Percentiles rank a stretch among this genome's conserved stretches.
Evolutionary conservation across 2,797 vertebrate species (phyloP).

Genomic region (Enteromius treurensis): DNA sequence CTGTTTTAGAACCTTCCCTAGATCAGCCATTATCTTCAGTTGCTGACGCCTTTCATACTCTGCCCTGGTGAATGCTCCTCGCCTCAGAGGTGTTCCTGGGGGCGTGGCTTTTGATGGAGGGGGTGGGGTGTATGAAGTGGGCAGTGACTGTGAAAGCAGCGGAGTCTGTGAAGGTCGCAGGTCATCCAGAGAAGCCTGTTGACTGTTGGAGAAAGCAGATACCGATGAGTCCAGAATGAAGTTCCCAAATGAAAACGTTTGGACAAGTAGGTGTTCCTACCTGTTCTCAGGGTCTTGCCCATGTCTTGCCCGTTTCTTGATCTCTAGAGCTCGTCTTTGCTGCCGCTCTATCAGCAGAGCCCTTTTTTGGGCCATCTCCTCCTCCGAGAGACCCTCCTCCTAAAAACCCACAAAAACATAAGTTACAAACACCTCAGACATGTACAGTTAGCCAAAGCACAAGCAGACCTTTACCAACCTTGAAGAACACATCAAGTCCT

Average conservation of each 20-base stretch:
- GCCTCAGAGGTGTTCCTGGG: constrained; percentile 73
- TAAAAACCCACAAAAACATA: constrained; percentile 61
- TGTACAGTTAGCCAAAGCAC: background rate
- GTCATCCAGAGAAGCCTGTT: constrained; percentile 62
- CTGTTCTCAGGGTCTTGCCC: constrained; percentile 82
- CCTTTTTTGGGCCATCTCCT: constrained; percentile 86
- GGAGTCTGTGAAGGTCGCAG: constrained; percentile 61
- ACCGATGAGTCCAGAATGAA: background rate
- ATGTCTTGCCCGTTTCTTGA: constrained; percentile 77
- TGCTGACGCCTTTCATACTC: constrained; percentile 86
- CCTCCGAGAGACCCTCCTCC: constrained; percentile 80
- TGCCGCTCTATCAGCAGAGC: constrained; percentile 84
- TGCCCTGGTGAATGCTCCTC: constrained; percentile 82
- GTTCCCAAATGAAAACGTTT: background rate
- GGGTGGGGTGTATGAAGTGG: constrained; percentile 60
- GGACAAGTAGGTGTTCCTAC: constrained; percentile 61
- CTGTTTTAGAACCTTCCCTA: constrained; percentile 86
- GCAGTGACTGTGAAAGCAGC: constrained; percentile 63
- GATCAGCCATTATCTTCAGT: constrained; percentile 87
- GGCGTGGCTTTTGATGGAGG: constrained; percentile 63
- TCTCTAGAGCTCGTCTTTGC: constrained; percentile 84
- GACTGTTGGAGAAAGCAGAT: constrained; percentile 35
- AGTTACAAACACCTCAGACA: constrained; percentile 15
- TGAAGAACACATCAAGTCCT: constrained; percentile 83
- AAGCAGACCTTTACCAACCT: constrained; percentile 70